Base-by-base conservation (phyloP, 2,888 invertebrate genomes). In the Andrena bucephala region DNA sequence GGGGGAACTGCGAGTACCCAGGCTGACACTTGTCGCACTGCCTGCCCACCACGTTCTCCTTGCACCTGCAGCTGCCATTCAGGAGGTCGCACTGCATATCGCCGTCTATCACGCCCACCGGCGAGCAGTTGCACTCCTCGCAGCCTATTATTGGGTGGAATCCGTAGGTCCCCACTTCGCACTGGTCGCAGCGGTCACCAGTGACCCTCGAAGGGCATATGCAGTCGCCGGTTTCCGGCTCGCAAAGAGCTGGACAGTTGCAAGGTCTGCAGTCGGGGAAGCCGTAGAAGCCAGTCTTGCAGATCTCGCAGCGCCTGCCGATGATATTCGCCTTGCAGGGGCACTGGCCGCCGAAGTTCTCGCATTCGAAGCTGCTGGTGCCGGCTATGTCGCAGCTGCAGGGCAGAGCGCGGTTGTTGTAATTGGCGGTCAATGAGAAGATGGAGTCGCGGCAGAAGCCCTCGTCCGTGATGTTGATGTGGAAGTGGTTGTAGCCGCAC, bases 271-370 rank as follows among this genome's bases (percentile, higher is more conserved):
- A 99, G 91, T 98, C 96, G 0, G 99, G 99, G 94, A 99, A 99
- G 0, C 99, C 99, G 92, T 97, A 99, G 94, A 96, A 99, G 0
- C 99, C 99, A 0, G 98, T 98, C 82, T 96, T 96, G 93, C 98
- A 98, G 4, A 96, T 95, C 71, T 96, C 96, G 90, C 96, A 98
- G 0, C 96, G 96, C 48, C 99, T 95, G 0, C 99, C 99, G 86
- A 99, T 99, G 1, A 99, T 97, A 93, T 99, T 97, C 0, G 97
- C 96, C 91, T 97, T 97, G 94, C 99, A 99, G 4, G 96, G 96
- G 93, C 99, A 99, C 94, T 99, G 99, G 0, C 99, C 99, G 0
- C 99, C 99, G 93, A 99, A 99, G 54, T 96, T 96, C 84, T 97
- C 97, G 93, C 99, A 99, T 89, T 97, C 97, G 92, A 99, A 97